Percentiles rank a stretch among this genome's conserved stretches.
phyloP scores from a whole-genome alignment of 2,888 invertebrate genomes.

The Andrena bicolor region DNA sequence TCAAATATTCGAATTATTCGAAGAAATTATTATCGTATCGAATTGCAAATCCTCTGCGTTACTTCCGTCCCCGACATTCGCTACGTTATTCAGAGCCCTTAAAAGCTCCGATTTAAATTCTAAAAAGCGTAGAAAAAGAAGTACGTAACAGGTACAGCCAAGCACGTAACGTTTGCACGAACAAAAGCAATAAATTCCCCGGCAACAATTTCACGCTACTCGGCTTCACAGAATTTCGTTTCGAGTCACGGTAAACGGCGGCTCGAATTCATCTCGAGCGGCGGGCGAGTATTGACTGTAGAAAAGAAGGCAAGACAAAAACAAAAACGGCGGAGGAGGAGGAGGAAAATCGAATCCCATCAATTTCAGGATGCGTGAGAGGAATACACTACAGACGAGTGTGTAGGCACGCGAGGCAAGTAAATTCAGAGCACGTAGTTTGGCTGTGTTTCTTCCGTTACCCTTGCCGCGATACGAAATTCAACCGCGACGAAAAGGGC shows the following conservation, averaged over 20 bases:
- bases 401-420: neutral
- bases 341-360: constrained; percentile 41
- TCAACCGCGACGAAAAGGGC: constrained; percentile 58
- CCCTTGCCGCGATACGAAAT: constrained; percentile 45
- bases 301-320: neutral
- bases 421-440: constrained; percentile 46
- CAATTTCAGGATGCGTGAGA: constrained; percentile 48
- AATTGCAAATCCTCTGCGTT: no score
- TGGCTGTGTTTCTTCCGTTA: constrained; percentile 48
- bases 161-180: neutral
- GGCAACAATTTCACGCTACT: neutral
- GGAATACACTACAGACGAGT: constrained; percentile 29
- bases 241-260: neutral
- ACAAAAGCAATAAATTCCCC: neutral
- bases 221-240: constrained; percentile 1
- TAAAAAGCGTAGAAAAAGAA: no score
- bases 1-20: no score
- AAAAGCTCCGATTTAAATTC: no score
- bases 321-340: neutral
- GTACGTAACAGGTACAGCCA: no score
- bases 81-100: no score
- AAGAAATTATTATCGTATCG: no score
- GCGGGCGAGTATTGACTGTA: constrained; percentile 16
- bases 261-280: constrained; percentile 21
- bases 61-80: no score